These are phyloP conservation scores for Aphaenogaster ashmeadi DNA, from an alignment of 1,140 invertebrate species.

Conservation along the genomic window DNA sequence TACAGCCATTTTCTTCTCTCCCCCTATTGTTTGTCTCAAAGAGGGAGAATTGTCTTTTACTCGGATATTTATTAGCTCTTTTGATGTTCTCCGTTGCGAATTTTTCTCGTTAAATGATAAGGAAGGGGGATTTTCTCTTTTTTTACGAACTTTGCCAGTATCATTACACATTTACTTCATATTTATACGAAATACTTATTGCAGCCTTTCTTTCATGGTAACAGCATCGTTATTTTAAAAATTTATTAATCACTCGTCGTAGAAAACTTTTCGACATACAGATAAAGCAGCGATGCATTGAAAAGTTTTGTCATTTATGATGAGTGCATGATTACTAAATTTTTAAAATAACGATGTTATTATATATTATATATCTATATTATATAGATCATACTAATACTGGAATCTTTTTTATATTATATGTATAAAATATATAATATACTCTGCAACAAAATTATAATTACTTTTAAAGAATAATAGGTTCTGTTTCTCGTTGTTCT, in stretches of 20 bases:
- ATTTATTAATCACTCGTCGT: not conserved
- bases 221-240: not conserved
- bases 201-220: not conserved
- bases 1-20: conserved; percentile 25
- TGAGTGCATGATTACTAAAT: no score
- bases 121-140: conserved; percentile 12
- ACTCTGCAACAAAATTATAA: not conserved
- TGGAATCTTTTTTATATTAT: no score
- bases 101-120: conserved; percentile 60
- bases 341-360: not conserved
- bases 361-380: no score
- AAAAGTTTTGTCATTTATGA: not conserved
- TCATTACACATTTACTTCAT: conserved; percentile 6
- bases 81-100: conserved; percentile 54
- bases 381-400: no score
- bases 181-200: conserved; percentile 15
- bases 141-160: not conserved
- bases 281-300: not conserved
- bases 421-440: not conserved
- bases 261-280: not conserved
- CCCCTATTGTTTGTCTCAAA: conserved; percentile 55
- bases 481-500: not conserved
- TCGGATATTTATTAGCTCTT: conserved; percentile 69
- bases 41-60: conserved; percentile 66
- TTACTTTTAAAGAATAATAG: not conserved